These are phyloP conservation scores for Caenorhabditis sp. DNA, from an alignment of 2,888 invertebrate species.

Conservation along the genomic window DNA sequence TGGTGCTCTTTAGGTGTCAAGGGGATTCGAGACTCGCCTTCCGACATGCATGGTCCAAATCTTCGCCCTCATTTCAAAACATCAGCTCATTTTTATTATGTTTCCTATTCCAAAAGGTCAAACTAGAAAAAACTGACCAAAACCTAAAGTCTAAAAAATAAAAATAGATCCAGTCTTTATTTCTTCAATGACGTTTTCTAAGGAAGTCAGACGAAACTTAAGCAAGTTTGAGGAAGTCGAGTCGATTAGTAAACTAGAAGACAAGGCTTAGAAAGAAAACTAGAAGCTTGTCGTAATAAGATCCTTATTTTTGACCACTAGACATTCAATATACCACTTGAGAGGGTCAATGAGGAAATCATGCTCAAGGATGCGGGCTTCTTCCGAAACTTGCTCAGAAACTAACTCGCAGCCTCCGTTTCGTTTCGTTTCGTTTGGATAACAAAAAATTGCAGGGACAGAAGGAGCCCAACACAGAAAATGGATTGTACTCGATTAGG, in stretches of 20 bases:
- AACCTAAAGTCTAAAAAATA: no score
- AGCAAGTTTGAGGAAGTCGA: conserved; percentile 14
- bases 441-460: conserved; percentile 49
- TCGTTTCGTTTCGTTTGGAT: conserved; percentile 27
- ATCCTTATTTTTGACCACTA: conserved; percentile 53
- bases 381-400: conserved; percentile 40
- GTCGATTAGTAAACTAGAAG: no score
- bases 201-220: neutral
- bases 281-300: conserved; percentile 11
- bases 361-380: conserved; percentile 55
- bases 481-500: conserved; percentile 58
- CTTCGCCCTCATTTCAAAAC: conserved; percentile 56
- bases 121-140: conserved; percentile 15
- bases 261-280: neutral
- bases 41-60: conserved; percentile 43
- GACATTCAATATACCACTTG: conserved; percentile 60
- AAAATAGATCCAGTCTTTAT: neutral
- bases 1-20: conserved; percentile 62
- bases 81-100: conserved; percentile 53
- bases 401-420: conserved; percentile 15
- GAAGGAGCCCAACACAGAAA: conserved; percentile 30
- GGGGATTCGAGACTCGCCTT: conserved; percentile 52
- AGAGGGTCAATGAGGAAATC: conserved; percentile 58
- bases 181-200: neutral
- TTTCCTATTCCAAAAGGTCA: conserved; percentile 39